Base-by-base conservation (phyloP, 2,888 invertebrate species). In the Adelognathus sp. region DNA sequence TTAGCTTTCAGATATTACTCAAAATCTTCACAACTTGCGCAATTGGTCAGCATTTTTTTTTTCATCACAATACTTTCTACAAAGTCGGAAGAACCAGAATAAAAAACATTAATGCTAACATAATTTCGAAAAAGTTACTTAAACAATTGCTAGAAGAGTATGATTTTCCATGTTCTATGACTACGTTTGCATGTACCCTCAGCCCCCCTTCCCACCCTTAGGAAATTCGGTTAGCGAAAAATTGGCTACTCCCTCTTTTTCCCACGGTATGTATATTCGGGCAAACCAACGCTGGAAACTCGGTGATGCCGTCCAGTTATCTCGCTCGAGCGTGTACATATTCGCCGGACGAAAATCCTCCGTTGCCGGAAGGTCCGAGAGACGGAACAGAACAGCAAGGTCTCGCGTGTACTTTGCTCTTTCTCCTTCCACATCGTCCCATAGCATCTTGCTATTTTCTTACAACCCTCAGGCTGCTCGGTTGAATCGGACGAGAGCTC, bases 381-480 rank as follows among this genome's bases (percentile, higher is more conserved):
- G 24, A 27, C 46, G 27, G n/a, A n/a, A n/a, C n/a, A n/a, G n/a
- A n/a, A n/a, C 14, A 52, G 16, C 41, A 33, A 21, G 60, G 24
- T 18, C 21, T n/a, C 11, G 36, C 31, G 52, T 58, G 64, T 39
- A 24, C 50, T 33, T 46, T 69, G 44, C 41, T 31, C 67, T 29
- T 67, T 29, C 21, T 56, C 41, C 18, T 46, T 61, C 71, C 24
- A n/a, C 61, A 33, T 52, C 36, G 61, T 46, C 69, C 58, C 31
- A 18, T 50, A 24, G 44, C 31, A 54, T 71, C 70, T 75, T 78
- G 67, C 78, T 78, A 76, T 78, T 80, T 81, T 78, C 79, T 73
- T 73, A 78, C 56, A 61, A 73, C 56, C 63, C 66, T 39, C 33
- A 56, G 66, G 63, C 56, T 52, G 46, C 60, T 36, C 54, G 66